Conservation (phyloP, 2,888 invertebrate species). For the Euclidia mi region DNA sequence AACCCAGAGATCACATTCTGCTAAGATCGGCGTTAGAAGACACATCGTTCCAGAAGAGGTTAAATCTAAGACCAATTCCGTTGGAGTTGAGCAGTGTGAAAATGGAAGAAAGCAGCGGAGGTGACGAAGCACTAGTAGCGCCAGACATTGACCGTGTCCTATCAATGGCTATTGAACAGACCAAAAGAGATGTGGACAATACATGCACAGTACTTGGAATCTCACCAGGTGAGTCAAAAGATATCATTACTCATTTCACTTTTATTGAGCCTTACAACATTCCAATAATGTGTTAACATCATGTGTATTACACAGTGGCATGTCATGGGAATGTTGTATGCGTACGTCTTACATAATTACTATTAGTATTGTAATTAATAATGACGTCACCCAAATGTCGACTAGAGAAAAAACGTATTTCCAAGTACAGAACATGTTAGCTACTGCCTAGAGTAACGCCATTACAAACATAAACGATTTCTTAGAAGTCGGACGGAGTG, state of each 20-base stretch:
- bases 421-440: constrained; percentile 69
- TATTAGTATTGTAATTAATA: constrained; percentile 63
- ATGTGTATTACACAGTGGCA: constrained; percentile 53
- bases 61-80: constrained; percentile 95
- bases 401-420: constrained; percentile 67
- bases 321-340: constrained; percentile 65
- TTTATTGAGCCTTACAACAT: constrained; percentile 42
- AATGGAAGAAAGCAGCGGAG: constrained; percentile 92
- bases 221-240: constrained; percentile 93
- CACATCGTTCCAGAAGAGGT: constrained; percentile 95
- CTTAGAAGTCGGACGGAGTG: constrained; percentile 72
- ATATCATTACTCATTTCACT: constrained; percentile 48
- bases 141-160: constrained; percentile 95
- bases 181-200: constrained; percentile 95
- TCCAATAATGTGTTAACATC: constrained; percentile 49
- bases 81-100: constrained; percentile 91
- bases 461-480: constrained; percentile 79
- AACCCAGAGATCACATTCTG: constrained; percentile 93
- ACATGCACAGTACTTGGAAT: constrained; percentile 96
- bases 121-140: constrained; percentile 90
- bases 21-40: constrained; percentile 95
- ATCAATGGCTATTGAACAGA: constrained; percentile 96
- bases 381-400: constrained; percentile 75
- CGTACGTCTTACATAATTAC: constrained; percentile 55
- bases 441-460: constrained; percentile 69